phyloP scores from a whole-genome alignment of 2,888 invertebrate genomes.

The Cheilosia vulpina region DNA sequence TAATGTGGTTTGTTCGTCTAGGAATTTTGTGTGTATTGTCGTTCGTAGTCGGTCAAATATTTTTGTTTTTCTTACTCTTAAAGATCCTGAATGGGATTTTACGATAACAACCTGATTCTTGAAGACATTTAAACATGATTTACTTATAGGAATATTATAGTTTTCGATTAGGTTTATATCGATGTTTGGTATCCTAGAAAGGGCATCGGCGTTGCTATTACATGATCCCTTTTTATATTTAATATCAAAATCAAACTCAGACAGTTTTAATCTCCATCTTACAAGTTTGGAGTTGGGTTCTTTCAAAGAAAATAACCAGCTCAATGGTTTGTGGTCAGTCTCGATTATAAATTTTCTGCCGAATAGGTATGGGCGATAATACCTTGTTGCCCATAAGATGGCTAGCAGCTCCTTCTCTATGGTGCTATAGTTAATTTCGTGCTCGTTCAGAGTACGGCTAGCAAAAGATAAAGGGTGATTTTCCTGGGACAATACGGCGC shows the following conservation, averaged over 20 bases:
- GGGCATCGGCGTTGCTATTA: conserved; percentile 57
- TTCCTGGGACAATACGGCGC: conserved; percentile 77
- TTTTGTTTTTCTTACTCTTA: conserved; percentile 35
- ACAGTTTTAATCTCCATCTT: conserved; percentile 77
- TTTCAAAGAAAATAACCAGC: conserved; percentile 53
- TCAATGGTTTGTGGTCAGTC: conserved; percentile 78
- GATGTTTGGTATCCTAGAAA: conserved; percentile 20
- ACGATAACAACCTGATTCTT: conserved; percentile 28
- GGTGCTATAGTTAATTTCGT: conserved; percentile 76
- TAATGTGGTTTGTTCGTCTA: conserved; percentile 23
- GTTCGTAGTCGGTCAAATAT: conserved; percentile 13
- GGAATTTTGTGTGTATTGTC: conserved; percentile 28
- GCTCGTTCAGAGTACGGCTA: conserved; percentile 76
- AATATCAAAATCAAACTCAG: conserved; percentile 78
- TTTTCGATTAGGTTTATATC: conserved; percentile 4
- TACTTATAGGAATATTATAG: conserved; percentile 5
- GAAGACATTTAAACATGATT: conserved; percentile 22
- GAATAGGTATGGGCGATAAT: conserved; percentile 77
- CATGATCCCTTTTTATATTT: conserved; percentile 71
- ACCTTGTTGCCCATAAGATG: conserved; percentile 73
- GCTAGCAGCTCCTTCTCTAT: conserved; percentile 77
- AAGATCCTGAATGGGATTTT: conserved; percentile 53
- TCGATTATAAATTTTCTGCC: conserved; percentile 77
- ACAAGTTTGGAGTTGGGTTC: conserved; percentile 73
- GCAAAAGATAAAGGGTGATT: conserved; percentile 78